Conservation (phyloP, 2,113 vertebrate species). For the Muscicapa adusta region DNA sequence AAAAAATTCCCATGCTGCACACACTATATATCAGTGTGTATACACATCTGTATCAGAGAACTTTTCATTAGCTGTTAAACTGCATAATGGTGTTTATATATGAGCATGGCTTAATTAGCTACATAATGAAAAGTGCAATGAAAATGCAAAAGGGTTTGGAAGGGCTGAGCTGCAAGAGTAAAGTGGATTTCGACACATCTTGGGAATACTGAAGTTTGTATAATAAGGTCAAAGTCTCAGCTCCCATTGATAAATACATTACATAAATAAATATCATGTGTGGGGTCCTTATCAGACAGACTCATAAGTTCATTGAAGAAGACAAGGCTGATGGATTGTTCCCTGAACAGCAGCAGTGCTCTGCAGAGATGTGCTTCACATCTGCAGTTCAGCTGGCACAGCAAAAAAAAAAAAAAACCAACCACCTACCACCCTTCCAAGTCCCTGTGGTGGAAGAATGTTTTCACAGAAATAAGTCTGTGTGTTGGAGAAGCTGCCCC, state of each 20-base stretch:
- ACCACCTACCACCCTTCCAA: neutral
- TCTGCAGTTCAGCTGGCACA: neutral
- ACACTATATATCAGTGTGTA: neutral
- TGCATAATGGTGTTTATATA: neutral
- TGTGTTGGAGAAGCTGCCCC: neutral
- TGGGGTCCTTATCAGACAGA: neutral
- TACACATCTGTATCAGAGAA: neutral
- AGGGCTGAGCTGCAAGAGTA: neutral
- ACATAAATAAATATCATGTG: neutral
- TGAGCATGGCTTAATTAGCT: neutral
- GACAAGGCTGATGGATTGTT: neutral
- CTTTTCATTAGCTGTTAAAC: neutral
- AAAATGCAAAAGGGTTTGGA: neutral
- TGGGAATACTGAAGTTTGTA: neutral
- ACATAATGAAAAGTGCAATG: neutral
- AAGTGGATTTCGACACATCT: neutral
- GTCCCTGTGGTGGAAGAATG: neutral
- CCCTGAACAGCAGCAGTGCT: neutral
- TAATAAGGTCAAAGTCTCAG: conserved; percentile 1
- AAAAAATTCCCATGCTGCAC: neutral
- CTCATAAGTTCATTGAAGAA: neutral
- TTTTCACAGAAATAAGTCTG: neutral
- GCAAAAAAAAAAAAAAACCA: neutral
- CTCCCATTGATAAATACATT: neutral
- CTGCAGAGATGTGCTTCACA: neutral